phyloP scores from a whole-genome alignment of 2,888 invertebrate genomes.

The Synergus japonicus region DNA sequence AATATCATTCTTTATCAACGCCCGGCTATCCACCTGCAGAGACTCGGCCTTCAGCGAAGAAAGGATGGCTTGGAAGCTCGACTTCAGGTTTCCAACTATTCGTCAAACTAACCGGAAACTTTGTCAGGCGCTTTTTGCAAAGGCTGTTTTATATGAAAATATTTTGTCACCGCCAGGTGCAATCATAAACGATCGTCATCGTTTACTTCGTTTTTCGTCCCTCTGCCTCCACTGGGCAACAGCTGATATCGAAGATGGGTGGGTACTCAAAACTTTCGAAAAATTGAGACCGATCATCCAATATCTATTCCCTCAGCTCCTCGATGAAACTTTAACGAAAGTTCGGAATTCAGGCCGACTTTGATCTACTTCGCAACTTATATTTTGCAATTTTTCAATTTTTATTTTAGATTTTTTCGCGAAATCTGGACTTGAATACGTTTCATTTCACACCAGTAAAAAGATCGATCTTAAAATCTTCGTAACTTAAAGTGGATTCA shows the following conservation, averaged over 20 bases:
- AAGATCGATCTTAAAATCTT: no score
- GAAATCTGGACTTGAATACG: no score
- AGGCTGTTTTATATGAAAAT: slow-evolving; percentile 56
- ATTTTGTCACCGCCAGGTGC: slow-evolving; percentile 45
- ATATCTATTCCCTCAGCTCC: slow-evolving; percentile 49
- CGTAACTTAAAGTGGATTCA: no score
- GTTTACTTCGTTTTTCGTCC: slow-evolving; percentile 34
- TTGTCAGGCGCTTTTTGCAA: slow-evolving; percentile 58
- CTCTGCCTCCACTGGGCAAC: slow-evolving; percentile 43
- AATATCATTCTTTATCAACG: slow-evolving; percentile 62
- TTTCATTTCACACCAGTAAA: no score
- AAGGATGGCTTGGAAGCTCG: slow-evolving; percentile 51
- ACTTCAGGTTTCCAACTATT: slow-evolving; percentile 55
- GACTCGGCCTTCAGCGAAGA: slow-evolving; percentile 45
- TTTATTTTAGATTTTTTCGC: no score
- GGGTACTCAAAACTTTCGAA: slow-evolving; percentile 54
- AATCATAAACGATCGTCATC: slow-evolving; percentile 13
- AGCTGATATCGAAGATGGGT: slow-evolving; percentile 52
- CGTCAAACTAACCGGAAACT: slow-evolving; percentile 66
- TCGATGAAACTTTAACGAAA: not conserved
- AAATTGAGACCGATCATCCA: slow-evolving; percentile 62
- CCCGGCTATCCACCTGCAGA: slow-evolving; percentile 48
- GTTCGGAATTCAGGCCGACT: not conserved
- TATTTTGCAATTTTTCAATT: no score
- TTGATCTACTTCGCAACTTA: no score